These are phyloP conservation scores for Nixonia krombeini DNA, from an alignment of 1,140 invertebrate genomes.

Conservation along the genomic window DNA sequence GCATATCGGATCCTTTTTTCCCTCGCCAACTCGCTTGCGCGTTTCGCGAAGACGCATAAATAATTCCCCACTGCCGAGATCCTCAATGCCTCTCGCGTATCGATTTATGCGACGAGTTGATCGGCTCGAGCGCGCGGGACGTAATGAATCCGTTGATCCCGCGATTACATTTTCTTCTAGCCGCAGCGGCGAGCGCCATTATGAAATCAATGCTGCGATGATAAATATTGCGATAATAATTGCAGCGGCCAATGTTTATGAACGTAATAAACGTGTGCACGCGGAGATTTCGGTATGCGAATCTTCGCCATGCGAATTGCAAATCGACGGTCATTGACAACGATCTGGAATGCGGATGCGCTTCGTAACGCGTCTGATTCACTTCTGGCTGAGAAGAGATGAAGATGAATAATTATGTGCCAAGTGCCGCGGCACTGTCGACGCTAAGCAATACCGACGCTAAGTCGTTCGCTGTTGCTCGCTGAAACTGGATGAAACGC, in stretches of 20 bases:
- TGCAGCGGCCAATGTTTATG: slow-evolving; percentile 17
- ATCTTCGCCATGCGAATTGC: slow-evolving; percentile 17
- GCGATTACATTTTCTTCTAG: slow-evolving; percentile 31
- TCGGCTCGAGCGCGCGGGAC: slow-evolving; percentile 12
- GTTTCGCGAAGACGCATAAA: slow-evolving; percentile 21
- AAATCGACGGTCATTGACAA: slow-evolving; percentile 16
- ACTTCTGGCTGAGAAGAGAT: too few relatives aligned
- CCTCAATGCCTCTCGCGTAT: slow-evolving; percentile 20
- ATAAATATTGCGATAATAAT: slow-evolving; percentile 24
- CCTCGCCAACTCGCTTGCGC: slow-evolving; percentile 2
- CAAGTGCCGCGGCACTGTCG: too few relatives aligned
- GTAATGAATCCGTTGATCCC: slow-evolving; percentile 26
- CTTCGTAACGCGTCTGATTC: too few relatives aligned
- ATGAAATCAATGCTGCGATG: slow-evolving; percentile 32
- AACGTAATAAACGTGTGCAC: slow-evolving; percentile 11
- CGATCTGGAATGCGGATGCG: slow-evolving; percentile 5
- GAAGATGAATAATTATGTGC: too few relatives aligned
- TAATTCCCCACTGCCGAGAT: slow-evolving; percentile 8
- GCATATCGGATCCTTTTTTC: slow-evolving; percentile 10
- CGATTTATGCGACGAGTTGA: slow-evolving; percentile 36
- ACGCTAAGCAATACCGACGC: too few relatives aligned
- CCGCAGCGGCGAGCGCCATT: slow-evolving; percentile 3
- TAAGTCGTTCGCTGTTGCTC: too few relatives aligned
- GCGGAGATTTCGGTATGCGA: too few relatives aligned
- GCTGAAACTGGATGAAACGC: too few relatives aligned